Evolutionary conservation across 2,888 invertebrate genomes (phyloP).

Genomic region (Hermodice carunculata): DNA sequence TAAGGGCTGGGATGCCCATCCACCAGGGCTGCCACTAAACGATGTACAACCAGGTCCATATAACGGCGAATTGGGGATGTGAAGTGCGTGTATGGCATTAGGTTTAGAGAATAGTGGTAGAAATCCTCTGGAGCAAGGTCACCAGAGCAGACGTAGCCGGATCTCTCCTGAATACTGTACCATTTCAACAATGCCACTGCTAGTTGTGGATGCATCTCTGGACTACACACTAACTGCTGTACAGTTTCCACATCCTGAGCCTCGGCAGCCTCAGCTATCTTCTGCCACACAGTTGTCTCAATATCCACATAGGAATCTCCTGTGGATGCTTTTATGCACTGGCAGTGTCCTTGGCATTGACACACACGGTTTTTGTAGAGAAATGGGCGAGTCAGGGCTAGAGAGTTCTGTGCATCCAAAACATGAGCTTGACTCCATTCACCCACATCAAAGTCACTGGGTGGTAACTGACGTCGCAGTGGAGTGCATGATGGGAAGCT

Average conservation of each 20-base stretch:
- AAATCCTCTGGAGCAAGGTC: slow-evolving; percentile 2
- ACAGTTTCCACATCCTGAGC: slow-evolving; percentile 28
- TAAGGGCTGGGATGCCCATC: slow-evolving; percentile 48
- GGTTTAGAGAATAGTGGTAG: slow-evolving; percentile 51
- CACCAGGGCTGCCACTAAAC: slow-evolving; percentile 50
- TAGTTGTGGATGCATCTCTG: slow-evolving; percentile 55
- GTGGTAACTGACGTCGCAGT: slow-evolving; percentile 48
- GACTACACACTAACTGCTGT: slow-evolving; percentile 48
- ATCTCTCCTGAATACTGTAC: slow-evolving; percentile 43
- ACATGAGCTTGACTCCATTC: slow-evolving; percentile 41
- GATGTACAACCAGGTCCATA: slow-evolving; percentile 58
- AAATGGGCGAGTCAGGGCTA: slow-evolving; percentile 55
- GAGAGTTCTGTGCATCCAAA: slow-evolving; percentile 53
- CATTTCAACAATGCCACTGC: slow-evolving; percentile 50
- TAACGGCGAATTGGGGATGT: slow-evolving; percentile 58
- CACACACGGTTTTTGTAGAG: slow-evolving; percentile 44
- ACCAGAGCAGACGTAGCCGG: slow-evolving; percentile 44
- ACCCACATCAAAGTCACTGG: slow-evolving; percentile 42
- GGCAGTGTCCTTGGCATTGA: slow-evolving; percentile 46
- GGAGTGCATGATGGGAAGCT: slow-evolving; percentile 50
- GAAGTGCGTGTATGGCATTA: slow-evolving; percentile 49
- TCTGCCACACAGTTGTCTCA: slow-evolving; percentile 28
- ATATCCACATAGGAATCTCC: slow-evolving; percentile 7
- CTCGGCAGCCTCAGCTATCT: slow-evolving; percentile 9
- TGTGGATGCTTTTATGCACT: neutral